Base-by-base conservation (phyloP, 2,113 vertebrate genomes). In the Origma solitaria region DNA sequence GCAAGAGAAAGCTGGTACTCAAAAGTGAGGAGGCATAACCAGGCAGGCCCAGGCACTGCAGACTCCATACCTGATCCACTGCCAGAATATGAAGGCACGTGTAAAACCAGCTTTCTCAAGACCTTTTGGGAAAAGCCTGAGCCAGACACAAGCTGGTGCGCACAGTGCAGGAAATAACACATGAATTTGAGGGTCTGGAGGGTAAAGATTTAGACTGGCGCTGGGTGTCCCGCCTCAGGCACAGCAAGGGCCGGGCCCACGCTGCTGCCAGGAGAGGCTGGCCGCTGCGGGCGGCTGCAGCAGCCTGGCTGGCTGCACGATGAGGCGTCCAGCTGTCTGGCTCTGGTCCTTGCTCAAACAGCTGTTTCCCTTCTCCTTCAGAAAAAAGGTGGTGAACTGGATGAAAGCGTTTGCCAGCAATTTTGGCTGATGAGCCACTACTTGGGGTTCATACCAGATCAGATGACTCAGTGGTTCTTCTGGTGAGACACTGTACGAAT, bases 341-440 rank as follows among this genome's bases (percentile, higher is more conserved):
- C 96, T 91, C 73, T 28, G 66, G 19, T 57, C 90, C 94, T 79
- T 14, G 18, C 84, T 89, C 78, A 22, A 96, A 95, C 96, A 96
- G 96, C 96, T 96, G 96, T 92, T 96, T 96, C 92, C 87, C 61
- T 84, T 96, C 93, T 96, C 84, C 70, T 87, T 54, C 14, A 93
- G 90, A 96, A 96, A 95, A 90, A 96, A 96, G 95, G 87, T 96
- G 90, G 84, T 91, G 96, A 94, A 91, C 94, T 96, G 87, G 87
- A 95, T 93, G 92, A 91, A 94, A 94, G 92, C 60, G 69, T 69
- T 56, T 72, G 87, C 85, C 37, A 53, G 87, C 88, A 93, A 79
- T 94, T 90, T 93, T 96, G 96, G 92, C 92, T 1, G 40, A 90
- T 44, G 78, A 96, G 61, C 84, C 75, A 65, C 82, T 94, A 56